Evolutionary conservation across 2,888 invertebrate species (phyloP), one percentile per base, ranked within the genome.

Genomic region (Diloba caeruleocephala): DNA sequence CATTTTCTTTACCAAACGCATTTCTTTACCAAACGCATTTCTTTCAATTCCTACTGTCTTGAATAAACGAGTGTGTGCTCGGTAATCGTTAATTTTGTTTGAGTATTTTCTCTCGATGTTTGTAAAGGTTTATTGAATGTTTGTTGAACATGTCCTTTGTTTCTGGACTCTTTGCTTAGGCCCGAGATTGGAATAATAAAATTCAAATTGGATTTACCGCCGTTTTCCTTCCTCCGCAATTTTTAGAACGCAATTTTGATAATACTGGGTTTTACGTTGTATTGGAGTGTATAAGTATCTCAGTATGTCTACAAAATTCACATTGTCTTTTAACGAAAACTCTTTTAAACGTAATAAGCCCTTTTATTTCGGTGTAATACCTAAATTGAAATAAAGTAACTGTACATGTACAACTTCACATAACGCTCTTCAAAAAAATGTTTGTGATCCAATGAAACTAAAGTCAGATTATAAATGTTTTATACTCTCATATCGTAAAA

Each of bases 131-230:
- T 50, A 29, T 36, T 5, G 0, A 10, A 36, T 36, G 36, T 42
- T 50, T 31, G 17, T 34, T 14, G 17, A 7, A 31, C 13, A 37
- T 42, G 25, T 23, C 29, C 25, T 36, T 41, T 45, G 41, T 52
- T 45, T 34, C 25, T 12, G 2, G 15, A 15, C 21, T 45, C 25
- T 28, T 44, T 56, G 15, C 26, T 38, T 37, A 39, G 12, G 25
- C 21, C 7, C 19, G 17, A 25, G 12, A 21, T 19, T 29, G 25
- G 13, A 26, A 32, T 43, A 31, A 42, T 42, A 9, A 41, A 59
- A 64, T 59, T 60, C 65, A 52, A 69, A 69, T 59, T 66, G 21
- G 39, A 52, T 69, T 59, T 43, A 15, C 21, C 38, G 31, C 19
- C 51, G 1, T 42, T 28, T 43, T 46, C n/a, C n/a, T n/a, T 43